Evolutionary conservation across 2,888 invertebrate species (phyloP).

Genomic region (Aromia moschata): DNA sequence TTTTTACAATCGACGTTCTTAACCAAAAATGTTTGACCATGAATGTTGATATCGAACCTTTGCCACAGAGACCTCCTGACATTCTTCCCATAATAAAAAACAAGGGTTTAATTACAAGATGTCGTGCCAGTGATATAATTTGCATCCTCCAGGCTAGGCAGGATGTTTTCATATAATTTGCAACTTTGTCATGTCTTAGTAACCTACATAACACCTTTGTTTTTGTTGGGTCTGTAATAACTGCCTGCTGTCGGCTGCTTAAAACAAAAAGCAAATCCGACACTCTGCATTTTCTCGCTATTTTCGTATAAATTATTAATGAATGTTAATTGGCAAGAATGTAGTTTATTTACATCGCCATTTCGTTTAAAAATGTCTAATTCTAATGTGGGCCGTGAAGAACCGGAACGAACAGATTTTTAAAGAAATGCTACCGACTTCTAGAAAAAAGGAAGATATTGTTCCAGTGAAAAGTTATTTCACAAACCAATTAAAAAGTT

Average conservation of each 20-base stretch:
- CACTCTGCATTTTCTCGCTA: conserved; percentile 12
- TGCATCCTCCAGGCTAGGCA: conserved; percentile 44
- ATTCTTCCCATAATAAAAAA: conserved; percentile 38
- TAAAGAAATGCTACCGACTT: no score
- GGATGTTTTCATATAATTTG: conserved; percentile 44
- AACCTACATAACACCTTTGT: conserved; percentile 39
- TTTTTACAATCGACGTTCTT: no score
- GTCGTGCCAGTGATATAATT: conserved; percentile 45
- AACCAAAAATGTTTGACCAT: no score
- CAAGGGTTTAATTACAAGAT: conserved; percentile 47
- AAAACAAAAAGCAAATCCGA: conserved; percentile 8
- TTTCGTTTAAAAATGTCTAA: no score
- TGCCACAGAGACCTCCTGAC: conserved; percentile 42
- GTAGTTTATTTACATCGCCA: no score
- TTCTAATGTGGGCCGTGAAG: no score
- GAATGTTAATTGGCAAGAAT: no score
- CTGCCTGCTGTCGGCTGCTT: conserved; percentile 11
- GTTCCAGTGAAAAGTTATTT: no score
- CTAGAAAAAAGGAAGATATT: no score
- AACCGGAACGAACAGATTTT: no score
- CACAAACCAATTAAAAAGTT: no score
- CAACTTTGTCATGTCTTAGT: conserved; percentile 40
- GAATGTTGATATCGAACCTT: no score
- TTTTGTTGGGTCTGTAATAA: conserved; percentile 24
- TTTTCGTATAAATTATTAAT: conserved; percentile 22